phyloP scores from a whole-genome alignment of 2,797 vertebrate species.

The Muraenolepis orangiensis region DNA sequence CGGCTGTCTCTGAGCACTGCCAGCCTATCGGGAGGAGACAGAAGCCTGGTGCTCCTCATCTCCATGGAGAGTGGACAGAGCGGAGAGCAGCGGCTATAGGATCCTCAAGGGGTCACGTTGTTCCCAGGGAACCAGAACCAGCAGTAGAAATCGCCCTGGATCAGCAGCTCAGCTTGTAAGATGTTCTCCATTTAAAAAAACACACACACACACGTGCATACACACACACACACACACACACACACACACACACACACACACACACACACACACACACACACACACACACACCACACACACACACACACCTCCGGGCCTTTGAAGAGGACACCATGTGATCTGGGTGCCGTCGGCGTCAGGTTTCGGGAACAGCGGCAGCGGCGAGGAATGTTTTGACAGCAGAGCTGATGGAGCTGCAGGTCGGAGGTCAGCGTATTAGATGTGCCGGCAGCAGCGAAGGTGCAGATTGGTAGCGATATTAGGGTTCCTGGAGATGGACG shows the following conservation, averaged over 20 bases:
- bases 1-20: background rate
- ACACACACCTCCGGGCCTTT: background rate
- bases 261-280: background rate
- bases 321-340: background rate
- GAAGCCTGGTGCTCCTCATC: background rate
- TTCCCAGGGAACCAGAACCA: background rate
- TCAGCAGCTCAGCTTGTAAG: background rate
- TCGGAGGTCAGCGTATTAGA: slow-evolving; percentile 34
- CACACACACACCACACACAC: background rate
- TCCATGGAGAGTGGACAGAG: background rate
- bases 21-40: background rate
- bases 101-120: background rate
- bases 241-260: background rate
- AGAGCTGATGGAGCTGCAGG: slow-evolving; percentile 20
- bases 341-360: background rate
- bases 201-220: background rate
- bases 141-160: background rate
- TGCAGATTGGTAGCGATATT: background rate
- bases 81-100: background rate
- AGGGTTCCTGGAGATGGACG: background rate
- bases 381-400: slow-evolving; percentile 40
- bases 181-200: background rate
- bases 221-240: background rate
- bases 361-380: slow-evolving; percentile 40
- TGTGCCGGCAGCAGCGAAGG: slow-evolving; percentile 1